Conservation (phyloP, 2,888 invertebrate genomes). For the Coelopa pilipes region DNA sequence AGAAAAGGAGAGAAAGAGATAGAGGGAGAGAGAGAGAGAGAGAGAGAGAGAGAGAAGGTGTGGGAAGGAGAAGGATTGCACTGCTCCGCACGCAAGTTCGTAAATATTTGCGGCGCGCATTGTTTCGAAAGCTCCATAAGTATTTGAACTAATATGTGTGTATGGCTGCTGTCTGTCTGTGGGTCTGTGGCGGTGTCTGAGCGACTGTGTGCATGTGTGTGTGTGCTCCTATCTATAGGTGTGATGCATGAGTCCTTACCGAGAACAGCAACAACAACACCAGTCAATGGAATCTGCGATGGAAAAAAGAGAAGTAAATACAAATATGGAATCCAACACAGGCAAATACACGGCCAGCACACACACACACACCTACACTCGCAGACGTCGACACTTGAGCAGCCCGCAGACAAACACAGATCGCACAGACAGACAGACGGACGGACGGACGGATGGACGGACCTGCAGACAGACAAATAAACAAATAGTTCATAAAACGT, state of each 20-base stretch:
- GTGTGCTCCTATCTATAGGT: constrained; percentile 10
- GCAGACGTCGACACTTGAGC: neutral
- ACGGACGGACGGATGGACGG: neutral
- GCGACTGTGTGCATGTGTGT: neutral
- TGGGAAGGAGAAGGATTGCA: neutral
- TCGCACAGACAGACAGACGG: neutral
- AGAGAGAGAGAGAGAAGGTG: neutral
- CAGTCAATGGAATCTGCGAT: no score
- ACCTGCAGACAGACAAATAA: neutral
- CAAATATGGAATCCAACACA: neutral
- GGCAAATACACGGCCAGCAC: neutral
- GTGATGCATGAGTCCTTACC: constrained; percentile 9
- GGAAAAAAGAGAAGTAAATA: neutral
- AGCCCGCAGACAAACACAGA: neutral
- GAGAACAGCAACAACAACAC: no score
- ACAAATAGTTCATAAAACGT: constrained; percentile 14
- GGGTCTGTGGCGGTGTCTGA: neutral
- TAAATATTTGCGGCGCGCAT: constrained; percentile 31
- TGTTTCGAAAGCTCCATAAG: constrained; percentile 8
- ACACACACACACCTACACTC: neutral
- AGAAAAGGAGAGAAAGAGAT: neutral
- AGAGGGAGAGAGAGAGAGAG: neutral
- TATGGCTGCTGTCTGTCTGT: neutral
- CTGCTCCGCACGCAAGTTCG: constrained; percentile 22
- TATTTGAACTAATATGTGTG: constrained; percentile 3